Evolutionary conservation across 2,113 vertebrate species (phyloP), one percentile per base, ranked within the genome.

Genomic region (Sciurus niger): DNA sequence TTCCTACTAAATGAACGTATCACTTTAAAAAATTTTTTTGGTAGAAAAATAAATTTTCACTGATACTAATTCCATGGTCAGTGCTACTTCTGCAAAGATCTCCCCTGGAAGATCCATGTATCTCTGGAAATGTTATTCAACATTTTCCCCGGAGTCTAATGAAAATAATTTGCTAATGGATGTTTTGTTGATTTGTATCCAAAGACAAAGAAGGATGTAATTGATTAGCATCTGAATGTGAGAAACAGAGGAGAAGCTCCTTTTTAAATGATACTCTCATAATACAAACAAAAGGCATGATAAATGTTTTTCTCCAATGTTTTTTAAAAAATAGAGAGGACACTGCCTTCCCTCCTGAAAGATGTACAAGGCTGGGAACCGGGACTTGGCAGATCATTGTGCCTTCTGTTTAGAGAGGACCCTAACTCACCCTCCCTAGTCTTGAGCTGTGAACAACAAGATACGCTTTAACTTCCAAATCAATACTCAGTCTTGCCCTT

Each of bases 81-180:
- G 16, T 67, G 37, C 2, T 58, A 40, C 63, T 86, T 86, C 82
- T 72, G 28, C 46, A 53, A 77, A 17, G 37, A 4, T 72, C 24
- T 91, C 22, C 46, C 60, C 51, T 65, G 48, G 16, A 78, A 53
- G 24, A 16, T 40, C 16, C 40, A 53, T n/a, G 5, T n/a, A 20
- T 70, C 58, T 87, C 78, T 88, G 34, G 37, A 92, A 90, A 11
- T 34, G 18, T 79, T 77, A 72, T 72, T 95, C 67, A 94, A 93
- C 60, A 70, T 74, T 58, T 92, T 68, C 40, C 70, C 80, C 9
- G 63, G 82, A 80, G n/a, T 70, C 22, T 95, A 96, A 94, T 90
- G 84, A 94, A 89, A 79, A 90, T 90, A 91, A 96, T 95, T 95
- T 95, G 43, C 37, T 96, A 97, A 96, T 96, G 91, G 80, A 70